Evolutionary conservation across 2,888 invertebrate genomes (phyloP), one percentile per base, ranked within the genome.

Genomic region (Hyposoter didymator): DNA sequence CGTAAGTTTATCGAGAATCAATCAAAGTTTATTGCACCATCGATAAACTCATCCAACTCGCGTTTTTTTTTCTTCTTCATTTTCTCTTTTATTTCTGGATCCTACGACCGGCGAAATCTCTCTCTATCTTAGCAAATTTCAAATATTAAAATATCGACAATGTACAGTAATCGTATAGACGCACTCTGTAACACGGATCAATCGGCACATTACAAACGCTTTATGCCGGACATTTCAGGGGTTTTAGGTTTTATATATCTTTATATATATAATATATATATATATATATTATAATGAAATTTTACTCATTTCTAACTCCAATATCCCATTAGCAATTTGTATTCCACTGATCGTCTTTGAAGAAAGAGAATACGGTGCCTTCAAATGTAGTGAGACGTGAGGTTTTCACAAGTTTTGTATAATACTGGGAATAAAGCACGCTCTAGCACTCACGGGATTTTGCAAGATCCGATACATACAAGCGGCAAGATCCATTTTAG

Each of bases 131-230:
- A 88, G 88, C 90, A 89, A 89, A 87, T 90, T 66, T 76, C 88
- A 87, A 88, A 88, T 91, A 90, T 90, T 89, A 90, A 91, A 91
- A 91, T 91, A 90, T 90, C 88, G 87, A 90, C 88, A 88, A 90
- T 88, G 76, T 91, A 90, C 88, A 89, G 86, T 89, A 88, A 89
- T 90, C 80, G 86, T 88, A 88, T 87, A 87, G 84, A 89, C 84
- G 78, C 82, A 88, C 85, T 89, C 76, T 87, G 88, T 76, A 82
- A 84, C 87, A 82, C 75, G 85, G 87, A 88, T 84, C 83, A 86
- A 88, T 91, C 89, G 87, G 88, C 89, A 89, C 89, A 89, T 90
- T 43, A 90, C 80, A 84, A 88, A 90, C 28, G 47, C 78, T 67
- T 73, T 76, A 79, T 78, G 43, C 70, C 55, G n/a, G 47, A 79